phyloP scores from a whole-genome alignment of 2,888 invertebrate genomes.

The Diarsia brunnea region DNA sequence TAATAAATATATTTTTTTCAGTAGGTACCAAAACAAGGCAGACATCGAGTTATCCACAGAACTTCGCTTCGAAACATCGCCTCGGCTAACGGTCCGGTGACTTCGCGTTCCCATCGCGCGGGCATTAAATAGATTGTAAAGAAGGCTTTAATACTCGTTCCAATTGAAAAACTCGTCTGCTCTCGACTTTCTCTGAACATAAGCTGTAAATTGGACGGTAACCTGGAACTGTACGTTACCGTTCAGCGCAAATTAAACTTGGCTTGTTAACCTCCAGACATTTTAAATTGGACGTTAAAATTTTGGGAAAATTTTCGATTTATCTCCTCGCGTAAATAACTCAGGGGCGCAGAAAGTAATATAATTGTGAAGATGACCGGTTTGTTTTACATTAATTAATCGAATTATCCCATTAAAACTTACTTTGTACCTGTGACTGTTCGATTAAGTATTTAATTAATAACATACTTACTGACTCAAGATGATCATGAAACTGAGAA shows the following conservation, averaged over 20 bases:
- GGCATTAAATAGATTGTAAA: constrained; percentile 70
- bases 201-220: constrained; percentile 61
- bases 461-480: constrained; percentile 16
- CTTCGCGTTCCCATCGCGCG: constrained; percentile 53
- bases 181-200: constrained; percentile 65
- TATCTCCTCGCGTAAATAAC: constrained; percentile 50
- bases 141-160: constrained; percentile 66
- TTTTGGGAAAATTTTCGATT: constrained; percentile 17
- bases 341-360: constrained; percentile 30
- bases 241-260: constrained; percentile 61
- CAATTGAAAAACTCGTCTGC: constrained; percentile 70
- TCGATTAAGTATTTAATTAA: constrained; percentile 47
- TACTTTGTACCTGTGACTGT: constrained; percentile 56
- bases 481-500: constrained; percentile 19
- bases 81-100: constrained; percentile 57
- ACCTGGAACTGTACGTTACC: constrained; percentile 60
- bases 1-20: background rate
- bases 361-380: constrained; percentile 29
- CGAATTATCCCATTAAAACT: constrained; percentile 22
- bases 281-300: constrained; percentile 49
- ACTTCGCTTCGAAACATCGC: constrained; percentile 18
- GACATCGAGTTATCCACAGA: constrained; percentile 15
- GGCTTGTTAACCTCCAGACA: constrained; percentile 46
- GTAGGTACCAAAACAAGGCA: background rate
- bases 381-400: constrained; percentile 3